Evolutionary conservation across 1,140 invertebrate species (phyloP), one percentile per base, ranked within the genome.

Genomic region (Onthophagus taurus): DNA sequence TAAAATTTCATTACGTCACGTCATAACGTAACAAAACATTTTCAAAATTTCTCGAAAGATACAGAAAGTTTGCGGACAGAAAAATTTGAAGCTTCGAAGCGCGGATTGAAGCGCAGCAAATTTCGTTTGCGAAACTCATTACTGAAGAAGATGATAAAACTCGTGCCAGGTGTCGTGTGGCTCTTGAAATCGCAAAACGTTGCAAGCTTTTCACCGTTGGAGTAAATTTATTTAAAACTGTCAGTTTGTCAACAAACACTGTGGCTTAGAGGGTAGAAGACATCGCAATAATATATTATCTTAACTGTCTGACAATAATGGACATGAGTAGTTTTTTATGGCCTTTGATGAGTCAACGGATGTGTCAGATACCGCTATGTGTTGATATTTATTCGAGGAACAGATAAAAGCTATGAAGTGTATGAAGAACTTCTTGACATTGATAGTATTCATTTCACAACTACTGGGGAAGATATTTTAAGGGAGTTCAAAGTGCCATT

Each of bases 251-350:
- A n/a, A n/a, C 23, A 42, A 52, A 45, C 45, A 53, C 45, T 18
- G 23, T 26, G 24, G 44, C 49, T 38, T 17, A 45, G 31, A 52
- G 52, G 21, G 50, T 47, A 20, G 36, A 58, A 55, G 47, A 57
- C 45, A 51, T 55, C 31, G 52, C 49, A 41, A 42, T 42, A 55
- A 51, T 51, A 57, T 57, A 83, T 26, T 36, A 36, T 43, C 42
- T 49, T 36, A 49, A 49, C 31, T 45, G 44, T 50, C 19, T 43
- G 43, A 49, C 31, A 44, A 49, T 47, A 47, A 47, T 45, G 12
- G 39, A 50, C 44, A 52, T 35, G 11, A 44, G 9, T 37, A 49
- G 42, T 54, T 54, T 18, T 50, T 44, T 54, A 26, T 49, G 29
- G 50, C 50, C 24, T 36, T 52, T n/a, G 44, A 52, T 45, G 41